Percentiles rank a stretch among this genome's conserved stretches.
phyloP scores from a whole-genome alignment of 2,797 vertebrate species.

The Toxotes lorentzi region DNA sequence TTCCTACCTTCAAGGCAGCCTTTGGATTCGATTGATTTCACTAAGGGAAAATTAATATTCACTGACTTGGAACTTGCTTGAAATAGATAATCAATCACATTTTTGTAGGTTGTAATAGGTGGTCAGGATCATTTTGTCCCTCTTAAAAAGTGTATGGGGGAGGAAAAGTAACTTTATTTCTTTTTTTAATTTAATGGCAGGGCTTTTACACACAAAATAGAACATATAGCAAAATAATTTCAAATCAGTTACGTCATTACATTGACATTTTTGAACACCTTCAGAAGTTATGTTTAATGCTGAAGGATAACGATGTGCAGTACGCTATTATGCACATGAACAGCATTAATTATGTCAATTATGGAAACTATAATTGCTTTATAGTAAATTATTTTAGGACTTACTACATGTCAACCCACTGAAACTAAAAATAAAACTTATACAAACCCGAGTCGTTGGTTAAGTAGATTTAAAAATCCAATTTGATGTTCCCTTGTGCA shows the following conservation, averaged over 20 bases:
- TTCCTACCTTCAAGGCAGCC: constrained; percentile 29
- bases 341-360: not conserved
- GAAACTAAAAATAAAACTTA: not conserved
- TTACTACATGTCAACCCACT: not conserved
- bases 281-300: not conserved
- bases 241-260: not conserved
- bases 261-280: not conserved
- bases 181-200: not conserved
- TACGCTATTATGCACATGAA: not conserved
- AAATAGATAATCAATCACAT: constrained; percentile 50
- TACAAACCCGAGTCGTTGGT: not conserved
- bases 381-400: not conserved
- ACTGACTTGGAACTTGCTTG: constrained; percentile 41
- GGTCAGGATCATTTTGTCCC: not conserved
- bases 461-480: not conserved
- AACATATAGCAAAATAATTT: not conserved
- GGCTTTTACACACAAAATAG: not conserved
- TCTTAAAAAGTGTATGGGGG: not conserved
- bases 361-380: not conserved
- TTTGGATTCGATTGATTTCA: constrained; percentile 46
- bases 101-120: not conserved
- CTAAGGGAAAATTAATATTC: constrained; percentile 39
- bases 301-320: not conserved
- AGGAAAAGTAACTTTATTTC: too few relatives aligned
- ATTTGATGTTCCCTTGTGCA: not conserved